Percentiles rank a stretch among this genome's conserved stretches.
Evolutionary conservation across 2,888 invertebrate genomes (phyloP).

Genomic region (Hedychridium roseum): DNA sequence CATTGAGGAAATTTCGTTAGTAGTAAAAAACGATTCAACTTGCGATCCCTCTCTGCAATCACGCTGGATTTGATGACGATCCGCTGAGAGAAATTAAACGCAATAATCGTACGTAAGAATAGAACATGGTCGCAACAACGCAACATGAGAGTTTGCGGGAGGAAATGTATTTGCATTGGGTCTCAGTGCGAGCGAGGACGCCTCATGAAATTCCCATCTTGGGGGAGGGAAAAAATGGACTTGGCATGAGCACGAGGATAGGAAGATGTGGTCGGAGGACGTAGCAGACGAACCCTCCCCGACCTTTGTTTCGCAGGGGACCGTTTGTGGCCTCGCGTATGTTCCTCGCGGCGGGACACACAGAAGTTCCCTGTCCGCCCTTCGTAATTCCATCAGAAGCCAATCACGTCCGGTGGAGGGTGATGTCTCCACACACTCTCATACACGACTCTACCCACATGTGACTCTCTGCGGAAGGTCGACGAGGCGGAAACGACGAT

Average conservation of each 20-base stretch:
- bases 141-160: no score
- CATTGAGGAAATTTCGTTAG: no score
- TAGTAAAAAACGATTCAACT: no score
- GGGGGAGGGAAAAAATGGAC: slow-evolving; percentile 44
- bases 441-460: no score
- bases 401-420: slow-evolving; percentile 58
- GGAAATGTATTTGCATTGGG: no score
- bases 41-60: no score
- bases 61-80: no score
- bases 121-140: no score
- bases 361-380: slow-evolving; percentile 43
- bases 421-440: slow-evolving; percentile 30
- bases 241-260: slow-evolving; percentile 43
- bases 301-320: slow-evolving; percentile 50
- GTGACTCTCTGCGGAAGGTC: slow-evolving; percentile 55
- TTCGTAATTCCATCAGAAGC: slow-evolving; percentile 62
- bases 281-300: slow-evolving; percentile 31
- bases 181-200: no score
- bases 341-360: slow-evolving; percentile 3
- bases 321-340: slow-evolving; percentile 36
- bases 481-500: slow-evolving; percentile 44
- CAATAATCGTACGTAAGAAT: no score
- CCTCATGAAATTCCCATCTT: slow-evolving; percentile 44
- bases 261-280: slow-evolving; percentile 42
- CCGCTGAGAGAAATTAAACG: no score